A percentile compares a stretch with the other conserved stretches of the same genome.
These are phyloP conservation scores for Cryptotis parvus DNA, from an alignment of 2,113 vertebrate species.

Conservation along the genomic window DNA sequence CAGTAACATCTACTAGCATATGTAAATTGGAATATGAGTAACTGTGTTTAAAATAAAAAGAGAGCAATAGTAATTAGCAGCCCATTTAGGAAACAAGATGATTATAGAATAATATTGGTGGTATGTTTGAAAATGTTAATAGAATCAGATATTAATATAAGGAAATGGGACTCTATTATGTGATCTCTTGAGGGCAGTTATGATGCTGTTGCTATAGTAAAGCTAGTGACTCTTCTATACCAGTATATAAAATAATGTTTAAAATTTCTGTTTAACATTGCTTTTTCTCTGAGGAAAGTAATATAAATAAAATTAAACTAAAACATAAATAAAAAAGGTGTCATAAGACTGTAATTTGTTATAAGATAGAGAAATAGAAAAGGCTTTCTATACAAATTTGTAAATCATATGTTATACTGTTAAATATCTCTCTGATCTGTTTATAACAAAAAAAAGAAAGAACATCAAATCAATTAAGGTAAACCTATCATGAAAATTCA, in stretches of 20 bases:
- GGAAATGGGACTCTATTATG: neutral
- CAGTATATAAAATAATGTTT: neutral
- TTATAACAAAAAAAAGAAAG: neutral
- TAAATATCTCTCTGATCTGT: neutral
- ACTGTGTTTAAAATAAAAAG: neutral
- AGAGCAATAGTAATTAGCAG: neutral
- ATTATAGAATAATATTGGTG: neutral
- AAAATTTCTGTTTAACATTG: neutral
- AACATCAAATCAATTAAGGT: neutral
- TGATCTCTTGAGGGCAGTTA: neutral
- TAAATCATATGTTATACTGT: neutral
- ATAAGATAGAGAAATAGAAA: neutral
- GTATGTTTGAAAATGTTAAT: neutral
- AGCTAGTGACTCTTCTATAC: neutral
- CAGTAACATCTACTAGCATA: neutral
- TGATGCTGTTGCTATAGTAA: neutral
- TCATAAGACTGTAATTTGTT: neutral
- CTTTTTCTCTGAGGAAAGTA: neutral
- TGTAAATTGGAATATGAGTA: neutral
- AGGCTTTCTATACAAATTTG: neutral
- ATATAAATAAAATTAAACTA: neutral
- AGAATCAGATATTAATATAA: neutral
- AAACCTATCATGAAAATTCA: neutral
- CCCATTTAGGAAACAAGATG: neutral
- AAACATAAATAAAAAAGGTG: neutral